These are phyloP conservation scores for Chiridota heheva DNA, from an alignment of 35 echinoderm and acorn worm genomes.

Conservation along the genomic window DNA sequence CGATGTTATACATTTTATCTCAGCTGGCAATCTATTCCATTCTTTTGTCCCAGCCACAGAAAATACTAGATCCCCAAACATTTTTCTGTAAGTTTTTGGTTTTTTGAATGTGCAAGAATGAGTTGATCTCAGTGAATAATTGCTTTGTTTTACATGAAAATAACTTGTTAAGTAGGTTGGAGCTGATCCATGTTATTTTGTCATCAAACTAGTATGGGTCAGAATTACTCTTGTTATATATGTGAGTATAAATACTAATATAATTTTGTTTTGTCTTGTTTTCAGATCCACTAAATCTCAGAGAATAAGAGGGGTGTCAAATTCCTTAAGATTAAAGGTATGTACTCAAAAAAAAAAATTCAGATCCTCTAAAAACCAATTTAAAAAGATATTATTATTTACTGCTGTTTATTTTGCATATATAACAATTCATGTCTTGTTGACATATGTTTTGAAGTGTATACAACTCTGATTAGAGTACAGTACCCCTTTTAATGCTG, in stretches of 20 bases:
- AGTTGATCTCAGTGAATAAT: no score
- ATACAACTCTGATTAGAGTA: neutral
- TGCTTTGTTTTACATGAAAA: no score
- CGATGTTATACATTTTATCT: no score
- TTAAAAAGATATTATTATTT: neutral
- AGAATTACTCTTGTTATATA: neutral
- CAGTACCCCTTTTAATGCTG: neutral
- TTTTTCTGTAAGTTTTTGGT: no score
- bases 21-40: no score
- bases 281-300: slow-evolving; percentile 94
- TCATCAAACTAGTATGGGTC: no score
- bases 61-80: neutral
- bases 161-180: no score
- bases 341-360: no score
- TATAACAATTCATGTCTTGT: neutral
- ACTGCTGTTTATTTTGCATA: neutral
- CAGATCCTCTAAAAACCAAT: neutral
- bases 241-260: neutral
- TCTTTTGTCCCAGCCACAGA: no score
- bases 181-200: no score
- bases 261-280: slow-evolving; percentile 4
- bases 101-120: no score
- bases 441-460: neutral
- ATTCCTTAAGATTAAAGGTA: slow-evolving; percentile 84
- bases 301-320: slow-evolving; percentile 95